Evolutionary conservation across 2,113 vertebrate species (phyloP).

Genomic region (Ictidomys tridecemlineatus): DNA sequence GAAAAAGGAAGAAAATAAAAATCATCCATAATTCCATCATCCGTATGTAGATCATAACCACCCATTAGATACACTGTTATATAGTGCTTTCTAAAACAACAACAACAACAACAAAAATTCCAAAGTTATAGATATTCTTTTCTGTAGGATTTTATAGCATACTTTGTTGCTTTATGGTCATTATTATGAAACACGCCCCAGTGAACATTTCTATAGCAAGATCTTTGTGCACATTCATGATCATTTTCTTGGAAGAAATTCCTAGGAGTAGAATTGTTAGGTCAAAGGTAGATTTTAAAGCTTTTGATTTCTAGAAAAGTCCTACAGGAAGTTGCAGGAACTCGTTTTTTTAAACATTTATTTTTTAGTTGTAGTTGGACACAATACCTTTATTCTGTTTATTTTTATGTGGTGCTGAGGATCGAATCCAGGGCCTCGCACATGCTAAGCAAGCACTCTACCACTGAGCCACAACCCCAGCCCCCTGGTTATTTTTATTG

Average conservation of each 20-base stretch:
- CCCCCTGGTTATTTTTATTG: neutral
- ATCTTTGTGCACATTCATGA: neutral
- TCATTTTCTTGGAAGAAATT: neutral
- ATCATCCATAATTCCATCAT: neutral
- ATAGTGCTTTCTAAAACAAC: neutral
- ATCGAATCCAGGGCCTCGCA: no score
- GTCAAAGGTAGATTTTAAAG: neutral
- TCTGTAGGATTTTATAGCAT: neutral
- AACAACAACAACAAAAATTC: neutral
- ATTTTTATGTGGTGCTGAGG: no score
- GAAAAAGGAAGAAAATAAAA: neutral
- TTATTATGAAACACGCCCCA: neutral
- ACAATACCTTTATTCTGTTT: no score
- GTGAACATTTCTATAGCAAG: neutral
- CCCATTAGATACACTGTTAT: neutral
- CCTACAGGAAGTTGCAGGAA: neutral
- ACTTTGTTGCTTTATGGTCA: neutral
- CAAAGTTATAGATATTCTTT: neutral
- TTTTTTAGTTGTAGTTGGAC: no score
- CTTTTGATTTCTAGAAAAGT: neutral
- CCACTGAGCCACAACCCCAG: no score
- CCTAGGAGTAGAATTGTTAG: neutral
- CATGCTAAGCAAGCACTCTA: no score
- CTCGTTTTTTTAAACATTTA: neutral
- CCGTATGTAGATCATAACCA: neutral